phyloP scores from a whole-genome alignment of 2,113 vertebrate genomes.

The Holacanthus passer region DNA sequence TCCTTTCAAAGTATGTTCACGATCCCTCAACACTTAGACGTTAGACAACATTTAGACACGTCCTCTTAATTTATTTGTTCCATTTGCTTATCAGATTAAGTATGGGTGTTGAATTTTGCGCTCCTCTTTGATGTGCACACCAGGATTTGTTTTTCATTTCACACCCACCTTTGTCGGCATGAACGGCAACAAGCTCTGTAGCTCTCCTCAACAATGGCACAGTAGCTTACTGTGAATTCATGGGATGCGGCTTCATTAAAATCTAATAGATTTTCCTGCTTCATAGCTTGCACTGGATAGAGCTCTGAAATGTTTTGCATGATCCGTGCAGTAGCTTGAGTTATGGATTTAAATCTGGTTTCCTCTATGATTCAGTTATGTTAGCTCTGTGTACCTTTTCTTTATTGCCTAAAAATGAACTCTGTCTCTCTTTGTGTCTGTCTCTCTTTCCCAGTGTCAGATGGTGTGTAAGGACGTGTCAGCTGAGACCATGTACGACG shows the following conservation, averaged over 20 bases:
- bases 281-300: background rate
- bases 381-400: background rate
- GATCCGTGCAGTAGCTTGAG: background rate
- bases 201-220: background rate
- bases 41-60: background rate
- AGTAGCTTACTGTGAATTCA: slow-evolving; percentile 10
- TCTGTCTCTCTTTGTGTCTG: background rate
- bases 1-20: background rate
- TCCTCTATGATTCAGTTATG: background rate
- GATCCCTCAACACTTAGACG: slow-evolving; percentile 2
- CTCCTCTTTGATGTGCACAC: background rate
- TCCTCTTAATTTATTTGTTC: background rate
- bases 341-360: background rate
- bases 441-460: slow-evolving; percentile 85
- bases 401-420: background rate
- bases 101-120: background rate
- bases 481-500: slow-evolving; percentile 92
- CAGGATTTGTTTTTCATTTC: background rate
- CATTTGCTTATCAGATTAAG: background rate
- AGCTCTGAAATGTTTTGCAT: background rate
- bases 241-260: slow-evolving; percentile 23
- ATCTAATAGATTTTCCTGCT: slow-evolving; percentile 30
- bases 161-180: background rate
- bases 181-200: background rate
- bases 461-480: slow-evolving; percentile 92